Evolutionary conservation across 2,888 invertebrate species (phyloP).

Genomic region (Lithophane ornitopus): DNA sequence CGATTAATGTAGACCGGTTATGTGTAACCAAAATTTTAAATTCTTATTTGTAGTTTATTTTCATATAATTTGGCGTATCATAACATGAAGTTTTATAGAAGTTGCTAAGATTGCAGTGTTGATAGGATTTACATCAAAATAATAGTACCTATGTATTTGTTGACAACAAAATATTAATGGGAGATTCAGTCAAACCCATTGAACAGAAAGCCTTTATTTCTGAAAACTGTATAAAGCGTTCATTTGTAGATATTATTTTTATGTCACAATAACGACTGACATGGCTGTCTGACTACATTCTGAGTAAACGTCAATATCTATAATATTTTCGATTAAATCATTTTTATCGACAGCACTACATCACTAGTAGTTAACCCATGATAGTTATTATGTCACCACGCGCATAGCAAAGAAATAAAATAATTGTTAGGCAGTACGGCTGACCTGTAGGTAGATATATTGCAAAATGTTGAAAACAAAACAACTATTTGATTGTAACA

Average conservation of each 20-base stretch:
- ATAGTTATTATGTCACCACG: conserved; percentile 65
- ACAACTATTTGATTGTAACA: conserved; percentile 41
- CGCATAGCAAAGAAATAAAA: conserved; percentile 57
- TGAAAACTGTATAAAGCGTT: not conserved
- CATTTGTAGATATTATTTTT: not conserved
- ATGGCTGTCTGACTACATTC: not conserved
- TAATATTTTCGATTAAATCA: not conserved
- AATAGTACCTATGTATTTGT: not conserved
- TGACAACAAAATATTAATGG: not conserved
- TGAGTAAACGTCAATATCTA: too few relatives aligned
- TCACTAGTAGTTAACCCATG: conserved; percentile 60
- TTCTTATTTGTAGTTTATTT: not conserved
- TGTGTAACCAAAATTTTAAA: not conserved
- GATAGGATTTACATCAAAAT: not conserved
- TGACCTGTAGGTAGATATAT: conserved; percentile 21
- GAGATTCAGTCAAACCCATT: not conserved
- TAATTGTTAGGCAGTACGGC: conserved; percentile 52
- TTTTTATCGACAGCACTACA: conserved; percentile 36
- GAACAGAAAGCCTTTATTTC: not conserved
- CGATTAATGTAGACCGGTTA: not conserved
- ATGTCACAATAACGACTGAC: not conserved
- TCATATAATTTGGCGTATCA: not conserved
- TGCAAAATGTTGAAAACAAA: conserved; percentile 52
- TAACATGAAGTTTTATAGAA: not conserved
- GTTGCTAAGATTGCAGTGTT: not conserved